Conservation (phyloP, 2,113 vertebrate genomes). For the Gnathonemus longibarbis region DNA sequence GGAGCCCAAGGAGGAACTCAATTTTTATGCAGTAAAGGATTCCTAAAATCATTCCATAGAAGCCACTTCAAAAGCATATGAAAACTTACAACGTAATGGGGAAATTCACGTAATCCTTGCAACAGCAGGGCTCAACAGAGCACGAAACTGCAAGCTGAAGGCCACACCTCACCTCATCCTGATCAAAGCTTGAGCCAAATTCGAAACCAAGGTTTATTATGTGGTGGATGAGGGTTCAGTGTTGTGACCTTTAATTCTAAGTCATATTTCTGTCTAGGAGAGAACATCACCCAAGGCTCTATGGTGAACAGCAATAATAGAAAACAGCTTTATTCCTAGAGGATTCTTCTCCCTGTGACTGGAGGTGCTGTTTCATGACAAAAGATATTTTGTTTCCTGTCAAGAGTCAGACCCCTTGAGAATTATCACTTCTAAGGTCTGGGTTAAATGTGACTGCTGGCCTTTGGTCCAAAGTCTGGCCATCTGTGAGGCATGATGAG, state of each 20-base stretch:
- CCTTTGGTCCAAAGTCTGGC: background rate
- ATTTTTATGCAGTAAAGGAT: background rate
- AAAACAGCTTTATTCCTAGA: background rate
- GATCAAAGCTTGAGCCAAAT: background rate
- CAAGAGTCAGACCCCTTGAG: background rate
- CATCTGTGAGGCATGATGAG: background rate
- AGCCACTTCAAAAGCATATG: background rate
- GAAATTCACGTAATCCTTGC: background rate
- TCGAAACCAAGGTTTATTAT: background rate
- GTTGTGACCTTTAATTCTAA: background rate
- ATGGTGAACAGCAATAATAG: background rate
- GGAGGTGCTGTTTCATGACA: background rate
- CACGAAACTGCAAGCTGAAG: background rate
- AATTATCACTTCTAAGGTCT: background rate
- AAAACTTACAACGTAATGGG: background rate
- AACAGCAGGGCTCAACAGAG: background rate
- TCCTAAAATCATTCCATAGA: background rate
- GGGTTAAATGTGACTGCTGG: background rate
- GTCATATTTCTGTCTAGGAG: background rate
- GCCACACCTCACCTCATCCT: background rate
- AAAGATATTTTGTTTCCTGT: slow-evolving; percentile 4
- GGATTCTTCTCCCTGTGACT: background rate
- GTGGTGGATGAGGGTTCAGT: background rate
- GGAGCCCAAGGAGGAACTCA: background rate
- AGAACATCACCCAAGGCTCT: background rate